These are phyloP conservation scores for Ailuropoda melanoleuca DNA, from an alignment of 2,113 vertebrate genomes.

Conservation along the genomic window DNA sequence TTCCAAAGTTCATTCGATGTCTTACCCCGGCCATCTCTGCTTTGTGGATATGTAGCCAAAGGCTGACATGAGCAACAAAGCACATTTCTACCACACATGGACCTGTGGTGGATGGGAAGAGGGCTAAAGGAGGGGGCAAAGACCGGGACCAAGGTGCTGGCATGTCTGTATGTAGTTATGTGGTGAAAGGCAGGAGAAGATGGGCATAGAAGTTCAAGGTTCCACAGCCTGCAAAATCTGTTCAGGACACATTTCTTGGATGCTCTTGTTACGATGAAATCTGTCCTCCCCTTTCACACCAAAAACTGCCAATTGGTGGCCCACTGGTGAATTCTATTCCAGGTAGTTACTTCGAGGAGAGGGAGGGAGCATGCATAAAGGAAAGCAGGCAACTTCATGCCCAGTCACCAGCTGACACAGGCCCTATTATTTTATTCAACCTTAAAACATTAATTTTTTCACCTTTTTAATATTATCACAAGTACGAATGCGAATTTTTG, in stretches of 20 bases:
- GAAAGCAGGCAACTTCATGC: background rate
- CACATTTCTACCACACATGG: background rate
- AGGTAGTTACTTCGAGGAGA: too few species aligned
- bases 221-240: background rate
- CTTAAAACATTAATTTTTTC: background rate
- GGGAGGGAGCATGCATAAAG: rapidly evolving
- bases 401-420: background rate
- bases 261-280: background rate
- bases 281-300: background rate
- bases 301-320: background rate
- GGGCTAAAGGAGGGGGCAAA: background rate
- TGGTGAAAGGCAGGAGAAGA: background rate
- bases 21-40: background rate
- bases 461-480: background rate
- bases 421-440: background rate
- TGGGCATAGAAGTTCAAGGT: background rate
- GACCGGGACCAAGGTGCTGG: background rate
- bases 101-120: background rate
- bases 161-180: background rate
- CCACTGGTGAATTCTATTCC: background rate
- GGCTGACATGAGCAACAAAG: background rate
- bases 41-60: background rate
- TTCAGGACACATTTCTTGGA: background rate
- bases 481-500: background rate
- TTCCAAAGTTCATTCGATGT: background rate